Base-by-base conservation (phyloP, 2,888 invertebrate species). In the Heliconius ethilla region DNA sequence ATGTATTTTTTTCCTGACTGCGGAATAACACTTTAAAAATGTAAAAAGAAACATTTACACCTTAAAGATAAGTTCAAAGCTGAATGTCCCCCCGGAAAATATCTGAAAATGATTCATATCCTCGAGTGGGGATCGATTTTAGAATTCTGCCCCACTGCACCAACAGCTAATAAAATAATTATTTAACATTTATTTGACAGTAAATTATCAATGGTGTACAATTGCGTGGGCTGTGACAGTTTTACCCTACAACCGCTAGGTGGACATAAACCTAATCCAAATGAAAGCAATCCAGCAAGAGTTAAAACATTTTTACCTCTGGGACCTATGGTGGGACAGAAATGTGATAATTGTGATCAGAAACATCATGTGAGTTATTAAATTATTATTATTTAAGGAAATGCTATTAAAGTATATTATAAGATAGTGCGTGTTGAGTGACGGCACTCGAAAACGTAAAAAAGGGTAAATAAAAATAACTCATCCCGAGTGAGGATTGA, bases 171-270 rank as follows among this genome's bases (percentile, higher is more conserved):
- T 18, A 22, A 51, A 51, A 51, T 51, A 22, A 22, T 18, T 18
- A 51, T 51, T 51, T 51, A 18, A 37, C 25, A 29, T 72, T 65
- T 29, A 72, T 76, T 85, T 83, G 7, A 51, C 88, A 97, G 97
- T 85, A 98, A 99, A 88, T 94, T 98, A 73, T 97, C 98, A 0
- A 96, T 97, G 95, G 96, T 99, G 4, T 98, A 97, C 90, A 97
- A 97, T 83, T 99, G 99, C 89, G 96, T 96, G 2, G 99, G 98
- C 0, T 99, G 99, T 90, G 98, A 98, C 83, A 96, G 96, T 70
- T 95, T 96, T 78, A 95, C 95, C 0, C 91, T 98, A 3, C 98
- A 98, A 81, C 97, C 97, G 0, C 87, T 99, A 73, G 97, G 98
- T 5, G 92, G 92, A 2, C 91, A 95, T 73, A 96, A 95, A 84